Evolutionary conservation across 1,140 invertebrate species (phyloP), one percentile per base, ranked within the genome.

Genomic region (Anoplophora glabripennis): DNA sequence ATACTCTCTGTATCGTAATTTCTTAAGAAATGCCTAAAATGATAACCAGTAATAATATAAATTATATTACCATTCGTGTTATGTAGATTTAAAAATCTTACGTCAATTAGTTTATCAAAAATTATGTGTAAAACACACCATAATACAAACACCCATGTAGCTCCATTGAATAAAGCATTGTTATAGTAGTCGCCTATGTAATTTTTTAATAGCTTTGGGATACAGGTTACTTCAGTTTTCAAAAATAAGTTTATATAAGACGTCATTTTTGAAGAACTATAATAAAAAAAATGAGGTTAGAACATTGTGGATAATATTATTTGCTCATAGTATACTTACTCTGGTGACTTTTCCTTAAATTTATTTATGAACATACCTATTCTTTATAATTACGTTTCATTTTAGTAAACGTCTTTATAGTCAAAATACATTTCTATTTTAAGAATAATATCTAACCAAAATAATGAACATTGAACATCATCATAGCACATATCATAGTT

Each of bases 11-110:
- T 47, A 63, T 38, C 44, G 53, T 36, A 63, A 42, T 44, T 35
- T 58, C 44, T 49, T 48, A 10, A 63, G 48, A 10, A 63, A 48
- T 12, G 44, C 51, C 61, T 63, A 35, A 28, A 63, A 61, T 28
- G 5, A 28, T 28, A 28, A 28, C 2, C 5, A 28, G 21, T 28
- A 28, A 15, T 41, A 41, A 41, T 28, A 28, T 28, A 28, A 28
- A 28, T 5, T 28, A 28, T 28, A 28, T 2, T 5, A 28, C 3
- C 21, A 28, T 5, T 28, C n/a, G n/a, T 28, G 5, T 28, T 28
- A 28, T 28, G 5, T 28, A 28, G 21, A 28, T 5, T 28, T 28
- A 28, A 28, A 28, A 28, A 28, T 5, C 61, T 49, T 49, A 49
- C 47, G 36, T 49, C 28, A 35, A 49, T 12, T 35, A n/a, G 36